Percentiles rank a stretch among this genome's conserved stretches.
Conservation (phyloP, 2,113 vertebrate species). For the Antigone vipio region DNA sequence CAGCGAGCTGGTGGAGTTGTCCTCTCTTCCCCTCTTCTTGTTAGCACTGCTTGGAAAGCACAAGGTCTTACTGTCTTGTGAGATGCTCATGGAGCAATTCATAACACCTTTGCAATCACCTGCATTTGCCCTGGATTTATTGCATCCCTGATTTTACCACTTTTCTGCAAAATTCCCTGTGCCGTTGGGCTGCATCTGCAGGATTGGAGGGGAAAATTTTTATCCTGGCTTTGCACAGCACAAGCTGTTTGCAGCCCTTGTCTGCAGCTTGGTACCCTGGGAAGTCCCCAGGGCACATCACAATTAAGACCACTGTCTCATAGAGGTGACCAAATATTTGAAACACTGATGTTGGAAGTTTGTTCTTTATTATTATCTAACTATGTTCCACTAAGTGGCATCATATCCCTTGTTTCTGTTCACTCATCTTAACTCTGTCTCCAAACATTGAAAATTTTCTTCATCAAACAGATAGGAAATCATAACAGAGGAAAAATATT, state of each 20-base stretch:
- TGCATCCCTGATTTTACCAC: not conserved
- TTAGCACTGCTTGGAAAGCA: not conserved
- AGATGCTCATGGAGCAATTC: not conserved
- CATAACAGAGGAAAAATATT: not conserved
- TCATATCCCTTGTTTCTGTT: slow-evolving; percentile 57
- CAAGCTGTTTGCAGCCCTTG: not conserved
- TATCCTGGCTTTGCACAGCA: not conserved
- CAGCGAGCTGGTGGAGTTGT: not conserved
- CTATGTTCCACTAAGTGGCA: slow-evolving; percentile 60
- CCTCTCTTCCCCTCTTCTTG: not conserved
- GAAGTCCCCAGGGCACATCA: not conserved
- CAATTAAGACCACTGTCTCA: fast-evolving
- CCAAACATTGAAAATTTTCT: not conserved
- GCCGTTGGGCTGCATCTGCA: not conserved
- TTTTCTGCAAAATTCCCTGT: not conserved
- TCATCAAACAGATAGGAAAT: not conserved
- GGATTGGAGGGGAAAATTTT: not conserved
- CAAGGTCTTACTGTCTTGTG: fast-evolving
- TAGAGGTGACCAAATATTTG: not conserved
- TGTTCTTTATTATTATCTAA: not conserved
- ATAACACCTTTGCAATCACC: not conserved
- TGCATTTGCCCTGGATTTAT: not conserved
- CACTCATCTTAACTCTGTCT: not conserved
- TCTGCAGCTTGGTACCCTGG: not conserved
- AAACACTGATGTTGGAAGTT: not conserved